Evolutionary conservation across 2,888 invertebrate species (phyloP), one percentile per base, ranked within the genome.

Genomic region (Erebia epiphron): DNA sequence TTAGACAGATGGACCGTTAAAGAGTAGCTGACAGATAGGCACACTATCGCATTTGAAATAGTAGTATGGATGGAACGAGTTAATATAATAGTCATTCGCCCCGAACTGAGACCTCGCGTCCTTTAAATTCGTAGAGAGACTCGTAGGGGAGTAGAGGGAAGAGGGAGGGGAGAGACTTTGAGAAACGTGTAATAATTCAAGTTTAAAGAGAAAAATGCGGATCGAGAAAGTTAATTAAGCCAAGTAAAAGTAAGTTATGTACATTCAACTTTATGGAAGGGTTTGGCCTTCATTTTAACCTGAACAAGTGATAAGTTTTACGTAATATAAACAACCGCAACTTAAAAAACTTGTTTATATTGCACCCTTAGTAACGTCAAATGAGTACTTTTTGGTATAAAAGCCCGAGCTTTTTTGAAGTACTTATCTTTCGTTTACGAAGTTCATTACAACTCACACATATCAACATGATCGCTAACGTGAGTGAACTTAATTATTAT

Each of bases 391-490:
- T 57, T 65, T 61, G 50, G 65, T 86, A 86, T 87, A 87, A 84
- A 86, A 86, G 81, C 76, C 73, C 58, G 68, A 50, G 35, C 60
- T 41, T 68, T 70, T 71, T 78, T 73, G 70, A 71, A 61, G 76
- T 77, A 76, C 63, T 73, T 77, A 85, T 85, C 86, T 86, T 84
- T 86, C 80, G 78, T 74, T 81, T 79, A 76, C 71, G 76, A 75
- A 78, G 75, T 79, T 79, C 75, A 78, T 71, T 74, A 76, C 74
- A 79, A 78, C 76, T 76, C 76, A 82, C 73, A 75, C 73, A 72
- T 74, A 81, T 11, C 46, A 72, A 81, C 66, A 87, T 87, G 86
- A 80, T 82, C 72, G 79, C 76, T 43, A 85, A 83, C 83, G 87
- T 87, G 72, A 83, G 84, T 79, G 41, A 46, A 43, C 3, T 58